Conservation (phyloP, 2,113 vertebrate genomes). For the Callopanchax toddi region DNA sequence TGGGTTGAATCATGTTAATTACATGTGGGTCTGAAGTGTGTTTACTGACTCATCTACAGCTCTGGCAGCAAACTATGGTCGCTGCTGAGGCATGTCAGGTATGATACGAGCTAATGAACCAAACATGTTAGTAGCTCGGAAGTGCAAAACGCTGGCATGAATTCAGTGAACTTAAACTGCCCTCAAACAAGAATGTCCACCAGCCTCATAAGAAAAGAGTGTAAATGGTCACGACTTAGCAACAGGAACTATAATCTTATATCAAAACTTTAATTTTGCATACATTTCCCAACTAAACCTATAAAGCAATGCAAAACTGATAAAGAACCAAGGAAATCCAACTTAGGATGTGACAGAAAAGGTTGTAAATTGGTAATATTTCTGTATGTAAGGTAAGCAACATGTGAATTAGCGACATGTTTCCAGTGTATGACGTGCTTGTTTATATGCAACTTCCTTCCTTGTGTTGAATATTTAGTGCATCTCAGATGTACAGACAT, state of each 20-base stretch:
- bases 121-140: slow-evolving; percentile 21
- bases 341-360: no score
- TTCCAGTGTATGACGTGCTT: neutral
- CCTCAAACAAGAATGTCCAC: slow-evolving; percentile 36
- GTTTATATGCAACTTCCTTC: slow-evolving; percentile 8
- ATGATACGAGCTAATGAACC: slow-evolving; percentile 10
- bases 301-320: no score
- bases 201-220: slow-evolving; percentile 9
- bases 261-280: no score
- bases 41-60: slow-evolving; percentile 13
- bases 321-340: no score
- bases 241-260: no score
- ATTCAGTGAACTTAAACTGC: no score
- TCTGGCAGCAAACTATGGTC: slow-evolving; percentile 16
- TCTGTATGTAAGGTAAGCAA: no score
- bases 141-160: slow-evolving; percentile 25
- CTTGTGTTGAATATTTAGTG: slow-evolving; percentile 6
- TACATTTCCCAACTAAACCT: no score
- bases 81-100: neutral
- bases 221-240: slow-evolving; percentile 36
- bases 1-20: neutral
- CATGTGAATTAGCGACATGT: neutral
- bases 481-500: neutral
- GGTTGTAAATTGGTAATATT: no score
- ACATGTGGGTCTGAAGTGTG: neutral